phyloP scores from a whole-genome alignment of 2,113 vertebrate species.

The Harpagus bidentatus region DNA sequence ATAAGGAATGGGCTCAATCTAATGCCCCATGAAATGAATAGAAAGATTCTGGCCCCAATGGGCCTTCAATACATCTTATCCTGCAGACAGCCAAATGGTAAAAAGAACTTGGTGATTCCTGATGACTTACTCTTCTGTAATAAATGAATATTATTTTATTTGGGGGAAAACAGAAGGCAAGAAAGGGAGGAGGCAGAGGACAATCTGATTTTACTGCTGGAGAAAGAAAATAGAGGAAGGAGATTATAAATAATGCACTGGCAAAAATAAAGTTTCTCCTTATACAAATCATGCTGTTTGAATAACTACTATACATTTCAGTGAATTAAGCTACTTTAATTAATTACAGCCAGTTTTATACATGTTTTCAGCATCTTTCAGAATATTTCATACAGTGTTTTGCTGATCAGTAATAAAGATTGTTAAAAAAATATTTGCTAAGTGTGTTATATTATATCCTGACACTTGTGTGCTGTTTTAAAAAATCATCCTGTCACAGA shows the following conservation, averaged over 20 bases:
- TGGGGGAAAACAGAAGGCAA: neutral
- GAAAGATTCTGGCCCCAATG: neutral
- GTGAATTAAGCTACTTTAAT: constrained; percentile 1
- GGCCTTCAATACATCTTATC: neutral
- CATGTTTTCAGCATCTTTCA: neutral
- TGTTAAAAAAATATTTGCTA: neutral
- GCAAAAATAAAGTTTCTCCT: neutral
- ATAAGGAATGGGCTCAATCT: neutral
- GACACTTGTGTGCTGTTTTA: neutral
- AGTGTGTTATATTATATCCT: neutral
- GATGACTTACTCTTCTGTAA: neutral
- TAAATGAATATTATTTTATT: neutral
- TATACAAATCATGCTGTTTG: neutral
- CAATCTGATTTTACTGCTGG: neutral
- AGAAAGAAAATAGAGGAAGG: neutral
- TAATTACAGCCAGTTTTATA: neutral
- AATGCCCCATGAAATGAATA: neutral
- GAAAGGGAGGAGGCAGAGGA: neutral
- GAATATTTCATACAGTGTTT: neutral
- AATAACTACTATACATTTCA: neutral
- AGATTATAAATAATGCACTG: neutral
- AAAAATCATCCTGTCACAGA: constrained; percentile 25
- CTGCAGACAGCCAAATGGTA: neutral
- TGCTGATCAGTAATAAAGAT: neutral
- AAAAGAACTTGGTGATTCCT: neutral